Conservation (phyloP, 2,113 vertebrate genomes). For the Anguilla japonica region DNA sequence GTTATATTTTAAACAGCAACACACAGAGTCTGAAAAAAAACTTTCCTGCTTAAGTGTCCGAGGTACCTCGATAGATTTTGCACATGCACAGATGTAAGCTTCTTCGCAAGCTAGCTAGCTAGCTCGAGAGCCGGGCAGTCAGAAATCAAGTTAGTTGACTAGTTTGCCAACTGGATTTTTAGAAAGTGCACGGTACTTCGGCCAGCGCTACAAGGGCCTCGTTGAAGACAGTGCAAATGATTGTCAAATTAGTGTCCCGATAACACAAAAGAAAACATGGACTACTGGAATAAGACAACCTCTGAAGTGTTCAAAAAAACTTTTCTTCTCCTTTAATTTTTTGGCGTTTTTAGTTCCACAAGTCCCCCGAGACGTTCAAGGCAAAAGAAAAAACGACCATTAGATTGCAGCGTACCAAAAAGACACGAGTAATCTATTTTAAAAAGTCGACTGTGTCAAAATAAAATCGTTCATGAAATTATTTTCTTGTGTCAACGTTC, state of each 20-base stretch:
- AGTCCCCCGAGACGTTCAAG: background rate
- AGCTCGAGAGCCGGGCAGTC: background rate
- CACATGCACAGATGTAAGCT: slow-evolving; percentile 47
- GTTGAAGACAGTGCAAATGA: background rate
- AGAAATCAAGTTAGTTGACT: slow-evolving; percentile 34
- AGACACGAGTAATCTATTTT: slow-evolving; percentile 1
- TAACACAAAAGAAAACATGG: background rate
- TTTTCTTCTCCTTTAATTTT: background rate
- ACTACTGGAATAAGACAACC: background rate
- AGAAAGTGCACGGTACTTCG: slow-evolving; percentile 3
- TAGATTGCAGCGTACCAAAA: background rate
- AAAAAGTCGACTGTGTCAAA: background rate
- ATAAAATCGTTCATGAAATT: background rate
- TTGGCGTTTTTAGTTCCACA: background rate
- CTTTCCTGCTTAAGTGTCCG: slow-evolving; percentile 43
- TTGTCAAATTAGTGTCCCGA: background rate
- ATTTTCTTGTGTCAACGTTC: background rate
- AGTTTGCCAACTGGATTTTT: slow-evolving; percentile 1
- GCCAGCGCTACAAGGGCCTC: slow-evolving; percentile 1
- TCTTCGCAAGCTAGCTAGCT: background rate
- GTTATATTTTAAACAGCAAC: background rate
- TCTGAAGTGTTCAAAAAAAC: background rate
- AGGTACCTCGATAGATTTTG: slow-evolving; percentile 52
- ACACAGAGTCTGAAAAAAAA: background rate
- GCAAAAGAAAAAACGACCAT: background rate